phyloP scores from a whole-genome alignment of 2,888 invertebrate species.

The Tupiocoris notatus region DNA sequence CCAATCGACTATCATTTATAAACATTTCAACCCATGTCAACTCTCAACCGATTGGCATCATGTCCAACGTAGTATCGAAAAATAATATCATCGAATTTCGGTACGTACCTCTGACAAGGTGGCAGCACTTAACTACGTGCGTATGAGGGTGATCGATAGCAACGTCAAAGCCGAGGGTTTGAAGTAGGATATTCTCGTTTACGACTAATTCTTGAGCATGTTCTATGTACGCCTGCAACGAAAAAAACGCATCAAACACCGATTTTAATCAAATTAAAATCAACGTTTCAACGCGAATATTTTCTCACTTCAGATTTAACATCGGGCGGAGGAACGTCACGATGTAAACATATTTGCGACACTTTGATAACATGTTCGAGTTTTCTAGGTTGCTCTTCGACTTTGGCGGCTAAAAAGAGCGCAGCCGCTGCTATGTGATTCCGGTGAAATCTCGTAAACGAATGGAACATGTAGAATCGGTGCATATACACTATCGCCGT shows the following conservation, averaged over 20 bases:
- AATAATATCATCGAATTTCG: background rate
- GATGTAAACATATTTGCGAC: conserved; percentile 79
- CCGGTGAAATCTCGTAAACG: conserved; percentile 91
- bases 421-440: conserved; percentile 92
- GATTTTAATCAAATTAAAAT: background rate
- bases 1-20: no score
- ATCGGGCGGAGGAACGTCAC: conserved; percentile 65
- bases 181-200: conserved; percentile 94
- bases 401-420: conserved; percentile 95
- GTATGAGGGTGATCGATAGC: conserved; percentile 98
- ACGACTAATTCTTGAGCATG: conserved; percentile 91
- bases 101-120: conserved; percentile 84
- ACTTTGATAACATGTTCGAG: conserved; percentile 95
- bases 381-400: conserved; percentile 97
- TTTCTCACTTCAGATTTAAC: conserved; percentile 68
- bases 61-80: no score
- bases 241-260: background rate
- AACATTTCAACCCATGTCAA: background rate
- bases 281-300: background rate
- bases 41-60: no score
- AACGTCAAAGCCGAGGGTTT: conserved; percentile 97
- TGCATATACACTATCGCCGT: conserved; percentile 99
- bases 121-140: conserved; percentile 93
- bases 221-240: conserved; percentile 61
- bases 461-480: conserved; percentile 97